Conservation (phyloP, 2,113 vertebrate genomes). For the Scytalopus superciliaris region DNA sequence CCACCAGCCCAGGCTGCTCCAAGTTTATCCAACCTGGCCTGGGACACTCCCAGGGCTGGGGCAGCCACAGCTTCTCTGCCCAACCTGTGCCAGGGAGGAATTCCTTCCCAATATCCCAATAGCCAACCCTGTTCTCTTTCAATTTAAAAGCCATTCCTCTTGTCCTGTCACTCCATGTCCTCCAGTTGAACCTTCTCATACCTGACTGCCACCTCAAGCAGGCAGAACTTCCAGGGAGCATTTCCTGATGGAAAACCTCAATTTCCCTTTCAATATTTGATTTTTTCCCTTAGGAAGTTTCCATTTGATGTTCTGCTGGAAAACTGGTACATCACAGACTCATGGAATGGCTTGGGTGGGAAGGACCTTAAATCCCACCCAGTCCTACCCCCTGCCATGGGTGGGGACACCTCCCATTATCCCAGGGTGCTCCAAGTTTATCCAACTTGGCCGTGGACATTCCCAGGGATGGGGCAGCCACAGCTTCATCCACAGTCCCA, state of each 20-base stretch:
- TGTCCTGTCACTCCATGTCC: too few relatives aligned
- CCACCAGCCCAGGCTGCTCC: not conserved
- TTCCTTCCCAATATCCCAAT: not conserved
- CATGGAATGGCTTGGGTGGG: not conserved
- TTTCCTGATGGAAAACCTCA: not conserved
- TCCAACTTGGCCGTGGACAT: not conserved
- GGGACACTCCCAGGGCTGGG: not conserved
- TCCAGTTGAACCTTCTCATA: too few relatives aligned
- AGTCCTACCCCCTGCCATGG: not conserved
- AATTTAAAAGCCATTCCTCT: too few relatives aligned
- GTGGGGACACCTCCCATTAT: not conserved
- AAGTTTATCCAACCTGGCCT: not conserved
- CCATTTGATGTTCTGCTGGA: not conserved
- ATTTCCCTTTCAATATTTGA: not conserved
- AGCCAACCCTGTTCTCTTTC: too few relatives aligned
- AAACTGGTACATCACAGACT: not conserved
- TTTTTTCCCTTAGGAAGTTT: not conserved
- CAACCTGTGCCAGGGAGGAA: too few relatives aligned
- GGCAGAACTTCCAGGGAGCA: too few relatives aligned
- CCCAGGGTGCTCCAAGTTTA: not conserved
- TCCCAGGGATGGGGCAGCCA: not conserved
- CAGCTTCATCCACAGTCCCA: not conserved
- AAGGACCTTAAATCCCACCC: not conserved
- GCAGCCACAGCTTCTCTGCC: not conserved
- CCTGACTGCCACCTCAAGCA: too few relatives aligned